Base-by-base conservation (phyloP, 2,113 vertebrate genomes). In the Coracopsis vasa region DNA sequence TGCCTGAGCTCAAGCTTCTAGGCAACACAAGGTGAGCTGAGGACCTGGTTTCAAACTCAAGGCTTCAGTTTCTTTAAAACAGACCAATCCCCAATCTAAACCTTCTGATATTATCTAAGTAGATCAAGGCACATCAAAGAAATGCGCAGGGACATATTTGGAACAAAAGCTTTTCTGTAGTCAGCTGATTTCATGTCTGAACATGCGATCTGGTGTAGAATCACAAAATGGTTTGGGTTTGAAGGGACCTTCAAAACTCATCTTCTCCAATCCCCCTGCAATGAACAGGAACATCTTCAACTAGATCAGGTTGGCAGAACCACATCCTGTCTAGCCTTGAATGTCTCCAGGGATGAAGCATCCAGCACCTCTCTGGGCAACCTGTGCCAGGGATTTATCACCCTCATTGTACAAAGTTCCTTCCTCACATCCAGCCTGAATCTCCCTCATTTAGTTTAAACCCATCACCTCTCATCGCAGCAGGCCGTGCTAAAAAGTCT, bases 11-110 rank as follows among this genome's bases (percentile, higher is more conserved):
- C 85, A 88, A 84, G 94, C 16, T 0, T 97, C 96, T 91, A 94
- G 93, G 88, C 93, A 97, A 90, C 53, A 6, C 60, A 92, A 93
- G 94, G 77, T 91, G 93, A 96, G 91, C 87, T 94, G 94, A 97
- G 86, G 90, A 96, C 96, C 90, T 92, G 84, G 70, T 90, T 97
- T 96, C 91, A 87, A 61, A 67, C 75, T 74, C 48, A 50, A 62
- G n/a, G 58, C 78, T 92, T 71, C 60, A 41, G 3, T 16, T 60
- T 91, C 73, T 70, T 83, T 50, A 1, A 71, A 93, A 66, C 56
- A 78, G 28, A 58, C 67, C 75, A 88, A 42, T 45, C 45, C 74
- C 80, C 45, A 41, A 0, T 62, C 35, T 29, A 37, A 80, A 90
- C 17, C 50, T 44, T 60, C 72, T 11, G 54, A 37, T 80, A 13